Base-by-base conservation (phyloP, 1,140 invertebrate species). In the Drosophila teissieri region DNA sequence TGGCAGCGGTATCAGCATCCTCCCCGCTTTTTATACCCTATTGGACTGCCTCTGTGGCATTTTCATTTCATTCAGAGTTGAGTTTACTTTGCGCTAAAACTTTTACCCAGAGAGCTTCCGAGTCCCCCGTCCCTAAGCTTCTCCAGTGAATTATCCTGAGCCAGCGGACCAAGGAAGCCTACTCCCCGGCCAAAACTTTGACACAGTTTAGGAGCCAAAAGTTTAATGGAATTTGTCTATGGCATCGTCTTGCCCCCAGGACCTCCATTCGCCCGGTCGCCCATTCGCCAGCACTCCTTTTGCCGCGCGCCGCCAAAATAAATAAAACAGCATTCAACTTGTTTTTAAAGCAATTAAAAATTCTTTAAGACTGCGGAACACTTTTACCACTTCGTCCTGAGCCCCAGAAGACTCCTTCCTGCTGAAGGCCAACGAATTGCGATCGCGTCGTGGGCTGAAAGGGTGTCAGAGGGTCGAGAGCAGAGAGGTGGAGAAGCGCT, bases 151-250 rank as follows among this genome's bases (percentile, higher is more conserved):
- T 88, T 89, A 88, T 88, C 84, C 77, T 68, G 82, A 83, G 84
- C 84, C 79, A 88, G 79, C 75, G 84, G 79, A 89, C 80, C 83
- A 88, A 40, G 84, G 67, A 79, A 88, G 78, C 40, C 78, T 51
- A 44, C 70, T 55, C 58, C 53, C 51, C 61, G 51, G 49, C 58
- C 55, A 58, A 78, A 89, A 89, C 79, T 88, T 88, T 88, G 84
- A 89, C 84, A 88, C 84, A 88, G 84, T 88, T 88, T 89, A 88
- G 76, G 78, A 89, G 73, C 83, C 80, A 88, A 88, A 88, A 88
- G 84, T 88, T 88, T 88, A 88, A 88, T 88, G 84, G 84, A 88
- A 88, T 88, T 88, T 88, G 84, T 88, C 84, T 88, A 84, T 89
- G 80, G 76, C 75, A 67, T 69, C 63, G 81, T 67, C 78, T 78